Conservation (phyloP, 2,113 vertebrate species). For the Dascyllus trimaculatus region DNA sequence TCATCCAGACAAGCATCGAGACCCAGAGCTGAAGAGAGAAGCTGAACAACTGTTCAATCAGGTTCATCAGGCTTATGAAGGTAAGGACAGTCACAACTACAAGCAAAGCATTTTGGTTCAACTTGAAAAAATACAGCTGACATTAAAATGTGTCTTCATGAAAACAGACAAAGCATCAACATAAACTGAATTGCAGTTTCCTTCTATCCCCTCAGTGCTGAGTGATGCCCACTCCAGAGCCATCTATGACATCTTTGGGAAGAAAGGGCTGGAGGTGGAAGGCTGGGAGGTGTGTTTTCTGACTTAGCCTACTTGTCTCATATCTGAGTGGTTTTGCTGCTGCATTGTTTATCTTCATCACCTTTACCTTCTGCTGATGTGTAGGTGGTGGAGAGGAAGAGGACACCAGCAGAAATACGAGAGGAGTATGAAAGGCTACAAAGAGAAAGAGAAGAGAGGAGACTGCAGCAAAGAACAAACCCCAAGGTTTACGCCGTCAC, state of each 20-base stretch:
- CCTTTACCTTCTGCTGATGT: not conserved
- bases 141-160: not conserved
- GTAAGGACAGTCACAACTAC: conserved; percentile 66
- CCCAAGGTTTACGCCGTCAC: conserved; percentile 89
- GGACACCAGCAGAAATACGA: conserved; percentile 94
- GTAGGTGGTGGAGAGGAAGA: conserved; percentile 95
- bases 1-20: conserved; percentile 97
- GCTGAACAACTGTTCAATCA: conserved; percentile 95
- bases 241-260: conserved; percentile 98
- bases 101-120: not conserved
- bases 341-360: not conserved
- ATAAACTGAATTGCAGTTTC: not conserved
- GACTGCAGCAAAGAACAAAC: conserved; percentile 96
- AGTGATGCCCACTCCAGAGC: conserved; percentile 95
- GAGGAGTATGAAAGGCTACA: conserved; percentile 97
- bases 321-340: conserved; percentile 5
- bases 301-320: not conserved
- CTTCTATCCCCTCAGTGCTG: conserved; percentile 85
- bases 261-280: conserved; percentile 97
- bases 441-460: conserved; percentile 93
- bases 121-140: not conserved
- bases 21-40: conserved; percentile 93
- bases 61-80: conserved; percentile 96
- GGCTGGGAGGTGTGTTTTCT: conserved; percentile 94
- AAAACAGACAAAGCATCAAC: not conserved